These are phyloP conservation scores for Flexamia atlantica DNA, from an alignment of 2,888 invertebrate genomes.

Conservation along the genomic window DNA sequence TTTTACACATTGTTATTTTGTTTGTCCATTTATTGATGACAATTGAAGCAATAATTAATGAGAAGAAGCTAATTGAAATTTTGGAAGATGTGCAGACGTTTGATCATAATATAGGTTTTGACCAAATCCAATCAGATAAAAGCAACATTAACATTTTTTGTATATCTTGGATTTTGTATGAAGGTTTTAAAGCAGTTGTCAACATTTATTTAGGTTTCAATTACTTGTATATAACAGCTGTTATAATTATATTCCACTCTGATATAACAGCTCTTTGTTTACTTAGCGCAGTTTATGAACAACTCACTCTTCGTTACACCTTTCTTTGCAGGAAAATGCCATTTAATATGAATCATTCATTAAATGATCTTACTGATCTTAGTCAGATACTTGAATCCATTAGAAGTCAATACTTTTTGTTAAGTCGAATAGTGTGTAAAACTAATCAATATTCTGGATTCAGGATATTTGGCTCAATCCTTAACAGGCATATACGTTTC, in stretches of 20 bases:
- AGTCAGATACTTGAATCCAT: neutral
- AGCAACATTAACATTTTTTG: neutral
- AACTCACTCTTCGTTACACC: conserved; percentile 15
- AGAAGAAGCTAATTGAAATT: conserved; percentile 22
- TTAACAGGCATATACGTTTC: neutral
- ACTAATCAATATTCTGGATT: conserved; percentile 28
- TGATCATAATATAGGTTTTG: neutral
- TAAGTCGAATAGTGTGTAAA: neutral
- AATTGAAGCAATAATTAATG: conserved; percentile 4
- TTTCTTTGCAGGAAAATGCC: neutral
- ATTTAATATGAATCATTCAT: neutral
- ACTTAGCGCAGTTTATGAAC: neutral
- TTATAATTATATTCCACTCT: neutral
- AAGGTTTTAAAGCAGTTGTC: neutral
- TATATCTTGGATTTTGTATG: conserved; percentile 8
- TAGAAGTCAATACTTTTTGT: neutral
- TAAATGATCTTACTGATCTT: neutral
- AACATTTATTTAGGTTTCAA: neutral
- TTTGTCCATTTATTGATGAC: conserved; percentile 26
- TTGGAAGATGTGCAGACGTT: neutral
- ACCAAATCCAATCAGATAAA: neutral
- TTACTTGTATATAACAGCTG: neutral
- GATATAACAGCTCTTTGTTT: neutral
- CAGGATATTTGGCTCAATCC: conserved; percentile 4
- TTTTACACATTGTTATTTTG: neutral